Conservation (phyloP, 2,113 vertebrate species). For the Erpornis zantholeuca region DNA sequence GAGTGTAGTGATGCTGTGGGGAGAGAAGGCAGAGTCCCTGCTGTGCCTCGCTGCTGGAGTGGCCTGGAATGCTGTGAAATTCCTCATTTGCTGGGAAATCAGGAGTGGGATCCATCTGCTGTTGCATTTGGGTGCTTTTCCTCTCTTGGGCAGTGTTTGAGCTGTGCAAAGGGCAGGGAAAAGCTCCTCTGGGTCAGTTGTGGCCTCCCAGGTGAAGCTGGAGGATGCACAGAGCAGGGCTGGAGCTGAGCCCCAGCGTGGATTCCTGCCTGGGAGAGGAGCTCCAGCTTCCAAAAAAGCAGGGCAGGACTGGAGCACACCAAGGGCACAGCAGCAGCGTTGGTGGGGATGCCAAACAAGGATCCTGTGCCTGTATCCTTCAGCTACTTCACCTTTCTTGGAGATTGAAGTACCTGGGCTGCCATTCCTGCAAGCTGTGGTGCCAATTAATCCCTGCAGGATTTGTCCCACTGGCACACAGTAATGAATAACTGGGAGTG, state of each 20-base stretch:
- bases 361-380: background rate
- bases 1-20: background rate
- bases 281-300: accelerated
- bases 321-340: background rate
- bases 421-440: background rate
- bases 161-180: background rate
- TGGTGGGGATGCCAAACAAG: background rate
- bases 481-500: background rate
- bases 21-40: background rate
- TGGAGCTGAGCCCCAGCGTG: accelerated
- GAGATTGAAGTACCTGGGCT: background rate
- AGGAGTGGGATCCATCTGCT: background rate
- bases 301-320: accelerated
- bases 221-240: accelerated
- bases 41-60: background rate
- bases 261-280: background rate
- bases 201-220: background rate
- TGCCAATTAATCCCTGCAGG: accelerated
- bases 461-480: accelerated
- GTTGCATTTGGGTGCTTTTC: background rate
- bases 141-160: background rate
- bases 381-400: background rate
- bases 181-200: accelerated
- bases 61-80: background rate
- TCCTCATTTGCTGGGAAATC: background rate